These are phyloP conservation scores for Hirtodrosophila confusa DNA, from an alignment of 2,888 invertebrate genomes.

Conservation along the genomic window DNA sequence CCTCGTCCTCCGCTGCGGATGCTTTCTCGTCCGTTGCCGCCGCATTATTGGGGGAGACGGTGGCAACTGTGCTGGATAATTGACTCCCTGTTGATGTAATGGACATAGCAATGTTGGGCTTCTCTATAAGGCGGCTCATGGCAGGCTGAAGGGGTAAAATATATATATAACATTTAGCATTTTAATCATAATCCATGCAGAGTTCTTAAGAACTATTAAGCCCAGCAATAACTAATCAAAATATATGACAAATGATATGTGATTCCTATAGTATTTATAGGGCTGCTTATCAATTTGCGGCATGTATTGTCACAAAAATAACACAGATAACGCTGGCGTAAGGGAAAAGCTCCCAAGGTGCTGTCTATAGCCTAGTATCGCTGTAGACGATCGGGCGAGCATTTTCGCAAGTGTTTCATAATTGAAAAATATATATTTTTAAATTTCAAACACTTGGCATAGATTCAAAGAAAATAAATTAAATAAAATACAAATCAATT, in stretches of 20 bases:
- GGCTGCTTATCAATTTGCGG: constrained; percentile 21
- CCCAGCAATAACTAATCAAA: constrained; percentile 14
- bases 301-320: constrained; percentile 5
- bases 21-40: constrained; percentile 32
- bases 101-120: constrained; percentile 83
- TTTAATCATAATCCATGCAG: constrained; percentile 10
- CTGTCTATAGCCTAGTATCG: neutral
- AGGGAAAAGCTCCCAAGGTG: neutral
- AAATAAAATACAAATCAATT: constrained; percentile 32
- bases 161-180: neutral
- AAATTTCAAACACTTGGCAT: constrained; percentile 40
- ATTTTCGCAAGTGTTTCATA: constrained; percentile 51
- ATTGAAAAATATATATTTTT: constrained; percentile 30
- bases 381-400: neutral
- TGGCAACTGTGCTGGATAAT: constrained; percentile 60
- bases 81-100: constrained; percentile 78
- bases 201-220: neutral
- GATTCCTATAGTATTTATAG: neutral
- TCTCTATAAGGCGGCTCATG: constrained; percentile 84
- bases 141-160: constrained; percentile 67
- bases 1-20: constrained; percentile 51
- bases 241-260: constrained; percentile 3
- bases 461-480: constrained; percentile 23
- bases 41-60: constrained; percentile 17
- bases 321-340: constrained; percentile 27